Conservation (phyloP, 2,888 invertebrate species). For the Lepidocyrtinus sp. region DNA sequence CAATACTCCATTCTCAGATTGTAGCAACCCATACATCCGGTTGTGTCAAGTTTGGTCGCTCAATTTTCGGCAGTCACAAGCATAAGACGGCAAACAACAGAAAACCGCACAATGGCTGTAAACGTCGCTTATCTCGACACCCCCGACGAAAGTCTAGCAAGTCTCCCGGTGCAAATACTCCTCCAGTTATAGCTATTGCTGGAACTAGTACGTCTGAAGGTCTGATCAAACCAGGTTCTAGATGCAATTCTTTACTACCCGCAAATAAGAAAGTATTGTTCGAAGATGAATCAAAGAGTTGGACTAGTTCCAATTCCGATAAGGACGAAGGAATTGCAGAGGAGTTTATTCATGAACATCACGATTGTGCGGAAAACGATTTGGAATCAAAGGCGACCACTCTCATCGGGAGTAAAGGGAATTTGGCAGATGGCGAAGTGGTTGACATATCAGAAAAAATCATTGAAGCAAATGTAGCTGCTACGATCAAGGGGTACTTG, state of each 20-base stretch:
- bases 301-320: constrained; percentile 69
- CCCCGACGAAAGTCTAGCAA: constrained; percentile 46
- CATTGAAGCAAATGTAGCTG: constrained; percentile 63
- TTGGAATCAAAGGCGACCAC: background rate
- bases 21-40: constrained; percentile 78
- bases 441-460: constrained; percentile 55
- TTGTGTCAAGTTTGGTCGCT: constrained; percentile 21
- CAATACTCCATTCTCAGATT: constrained; percentile 86
- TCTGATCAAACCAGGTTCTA: background rate
- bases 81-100: constrained; percentile 37
- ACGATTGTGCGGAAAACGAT: constrained; percentile 60
- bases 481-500: constrained; percentile 57
- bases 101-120: constrained; percentile 30
- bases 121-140: constrained; percentile 53
- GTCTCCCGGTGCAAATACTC: constrained; percentile 23
- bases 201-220: background rate
- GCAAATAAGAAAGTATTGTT: constrained; percentile 68
- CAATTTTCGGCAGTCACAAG: constrained; percentile 21
- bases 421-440: background rate
- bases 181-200: constrained; percentile 29
- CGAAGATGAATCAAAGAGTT: constrained; percentile 69
- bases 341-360: constrained; percentile 64
- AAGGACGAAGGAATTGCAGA: constrained; percentile 70
- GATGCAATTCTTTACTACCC: constrained; percentile 31
- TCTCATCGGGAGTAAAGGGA: background rate